Evolutionary conservation across 2,113 vertebrate genomes (phyloP), one percentile per base, ranked within the genome.

Genomic region (Megaceryle maxima): DNA sequence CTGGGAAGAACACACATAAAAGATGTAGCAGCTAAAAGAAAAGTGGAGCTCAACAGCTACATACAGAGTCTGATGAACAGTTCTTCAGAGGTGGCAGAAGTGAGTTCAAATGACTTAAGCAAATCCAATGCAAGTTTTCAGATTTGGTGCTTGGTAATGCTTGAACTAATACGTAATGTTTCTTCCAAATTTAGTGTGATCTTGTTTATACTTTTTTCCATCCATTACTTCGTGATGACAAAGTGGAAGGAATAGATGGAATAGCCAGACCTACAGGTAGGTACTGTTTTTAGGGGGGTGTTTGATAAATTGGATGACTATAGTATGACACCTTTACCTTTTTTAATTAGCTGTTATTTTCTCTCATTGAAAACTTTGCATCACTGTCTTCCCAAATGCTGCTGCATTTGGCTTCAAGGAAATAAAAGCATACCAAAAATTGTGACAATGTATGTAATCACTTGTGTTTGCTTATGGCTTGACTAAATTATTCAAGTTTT

Each of bases 131-230:
- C 60, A 20, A 51, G 9, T 29, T 48, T 68, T 93, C 72, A 43
- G 22, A 67, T 53, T 78, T 43, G 28, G 8, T 7, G 3, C 46
- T 90, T 73, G 39, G 90, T 60, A 73, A 68, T 35, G 43, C 16
- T 82, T 94, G 66, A 96, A 73, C 92, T 97, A 97, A 98, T 68
- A 10, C 77, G n/a, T 90, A 76, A 91, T 16, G 8, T 97, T 97
- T 94, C 84, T 97, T 94, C 72, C 90, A 94, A 93, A 94, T 89
- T 50, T 90, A 99, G 99, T 99, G 99, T 97, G 99, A 99, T 97
- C 98, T 99, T 96, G 97, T 99, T 97, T 99, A 99, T 98, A 99
- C 99, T 15, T 99, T 99, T 98, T 99, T 99, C 97, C 99, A 99
- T 96, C 99, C 99, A 11, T 98, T 99, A 95, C 98, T 98, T 75